Evolutionary conservation across 1,140 invertebrate species (phyloP), one percentile per base, ranked within the genome.

Genomic region (Euschistus heros): DNA sequence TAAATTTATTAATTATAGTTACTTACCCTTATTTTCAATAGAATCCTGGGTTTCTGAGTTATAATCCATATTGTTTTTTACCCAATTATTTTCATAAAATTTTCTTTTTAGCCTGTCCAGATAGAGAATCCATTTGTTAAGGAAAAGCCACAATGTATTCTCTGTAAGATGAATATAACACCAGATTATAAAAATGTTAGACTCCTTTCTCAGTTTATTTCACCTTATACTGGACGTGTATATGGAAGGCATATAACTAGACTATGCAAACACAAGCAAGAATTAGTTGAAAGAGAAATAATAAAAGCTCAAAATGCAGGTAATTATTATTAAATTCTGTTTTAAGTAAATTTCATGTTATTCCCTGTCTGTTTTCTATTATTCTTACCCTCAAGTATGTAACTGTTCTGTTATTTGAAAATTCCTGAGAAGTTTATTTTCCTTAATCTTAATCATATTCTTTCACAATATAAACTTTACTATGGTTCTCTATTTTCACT

Each of bases 191-290:
- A 97, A 76, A 98, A 98, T 77, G 81, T 87, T 0, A 83, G 88
- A 63, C 75, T 98, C 7, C 74, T 98, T 2, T 95, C 92, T 17
- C 96, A 98, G 74, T 98, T 98, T 77, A 87, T 97, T 73, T 97
- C 94, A 52, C 85, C 89, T 0, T 92, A 88, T 71, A 97, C 94
- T 14, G 94, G 95, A 13, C 80, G 83, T 69, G 83, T 96, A 64
- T 98, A 97, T 76, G 89, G 89, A 0, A 80, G 86, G 68, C 89
- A 97, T 71, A 91, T 98, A 63, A 98, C 95, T 33, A 91, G 91
- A 6, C 76, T 94, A 3, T 95, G 92, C 73, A 81, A 83, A 73
- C 69, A 74, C 6, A 88, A 92, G 71, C 90, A 95, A 69, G 75
- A 80, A 54, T 73, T 76, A 67, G 79, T 94, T 0, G 83, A 87